Evolutionary conservation across 2,888 invertebrate genomes (phyloP).

Genomic region (Mesorhabditis spiculigera): DNA sequence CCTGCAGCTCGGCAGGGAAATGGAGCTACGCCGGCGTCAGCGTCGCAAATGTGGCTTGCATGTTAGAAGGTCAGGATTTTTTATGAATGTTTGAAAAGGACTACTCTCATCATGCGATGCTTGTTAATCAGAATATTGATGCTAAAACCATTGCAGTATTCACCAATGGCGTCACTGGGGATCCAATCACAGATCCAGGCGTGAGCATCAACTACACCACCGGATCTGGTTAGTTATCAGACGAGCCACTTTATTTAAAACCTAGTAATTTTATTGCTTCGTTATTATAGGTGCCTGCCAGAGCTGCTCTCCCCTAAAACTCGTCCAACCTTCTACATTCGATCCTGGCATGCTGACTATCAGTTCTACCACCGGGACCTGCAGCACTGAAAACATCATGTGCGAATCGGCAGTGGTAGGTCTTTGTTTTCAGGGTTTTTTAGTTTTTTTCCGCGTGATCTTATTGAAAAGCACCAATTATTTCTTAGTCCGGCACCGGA

Average conservation of each 20-base stretch:
- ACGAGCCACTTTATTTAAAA: background rate
- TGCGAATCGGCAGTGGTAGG: background rate
- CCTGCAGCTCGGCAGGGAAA: background rate
- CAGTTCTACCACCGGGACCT: background rate
- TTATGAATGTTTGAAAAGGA: too few species aligned
- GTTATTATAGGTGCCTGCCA: background rate
- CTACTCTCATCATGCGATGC: too few species aligned
- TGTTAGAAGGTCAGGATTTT: background rate
- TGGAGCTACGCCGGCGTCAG: background rate
- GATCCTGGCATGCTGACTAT: background rate
- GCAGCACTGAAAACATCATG: background rate
- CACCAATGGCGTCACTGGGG: too few species aligned
- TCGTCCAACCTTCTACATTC: background rate
- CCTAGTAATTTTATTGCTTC: background rate
- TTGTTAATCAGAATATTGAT: too few species aligned
- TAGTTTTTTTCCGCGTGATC: background rate
- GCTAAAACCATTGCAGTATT: too few species aligned
- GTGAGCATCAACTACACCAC: background rate
- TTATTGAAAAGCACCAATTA: background rate
- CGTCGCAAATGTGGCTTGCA: constrained; percentile 4
- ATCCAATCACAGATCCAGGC: background rate
- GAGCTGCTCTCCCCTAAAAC: background rate
- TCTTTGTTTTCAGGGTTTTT: background rate
- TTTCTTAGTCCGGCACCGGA: background rate
- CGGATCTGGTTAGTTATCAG: background rate